Base-by-base conservation (phyloP, 92 coral and sea anemone species). In the Montipora capitata region DNA sequence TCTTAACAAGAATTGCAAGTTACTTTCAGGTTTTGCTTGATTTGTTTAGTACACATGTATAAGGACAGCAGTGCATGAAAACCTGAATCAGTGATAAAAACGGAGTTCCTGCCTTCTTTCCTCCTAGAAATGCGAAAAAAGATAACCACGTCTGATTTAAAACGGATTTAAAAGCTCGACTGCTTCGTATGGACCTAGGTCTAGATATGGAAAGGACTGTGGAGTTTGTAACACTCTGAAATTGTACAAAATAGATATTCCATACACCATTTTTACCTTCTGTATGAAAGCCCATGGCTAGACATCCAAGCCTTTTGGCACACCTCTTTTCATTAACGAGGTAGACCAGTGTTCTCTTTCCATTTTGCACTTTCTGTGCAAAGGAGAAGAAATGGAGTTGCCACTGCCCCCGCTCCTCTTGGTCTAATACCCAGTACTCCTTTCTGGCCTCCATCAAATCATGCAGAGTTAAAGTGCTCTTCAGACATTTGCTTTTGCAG, bases 331-430 rank as follows among this genome's bases (percentile, higher is more conserved):
- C 74, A 41, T 54, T 69, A 12, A 77, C 90, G 13, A 66, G 40
- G 49, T 76, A 77, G 40, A 54, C 63, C 13, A 76, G 59, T 17
- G 40, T 58, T 40, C 16, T 49, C 42, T 65, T 77, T 27, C 74
- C 90, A 59, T 58, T 56, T 18, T 66, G 42, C 49, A 67, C 69
- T 77, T 44, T 62, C 40, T 65, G 84, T 13, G 72, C 76, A 13
- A 70, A 56, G n/a, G 40, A 45, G 84, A 85, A 85, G 44, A 85
- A 85, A 54, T 75, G 78, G 0, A 74, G 84, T 40, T 76, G 70
- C 56, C 70, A 85, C 41, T 43, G 59, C 41, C 81, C 61, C 64
- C 77, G 90, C 15, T 65, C 41, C 40, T 76, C 66, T 20, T 40
- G 49, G 57, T 77, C 77, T 56, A 76, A 14, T 44, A 10, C 72